Conservation (phyloP, 2,797 vertebrate species). For the Loris lydekkerianus region DNA sequence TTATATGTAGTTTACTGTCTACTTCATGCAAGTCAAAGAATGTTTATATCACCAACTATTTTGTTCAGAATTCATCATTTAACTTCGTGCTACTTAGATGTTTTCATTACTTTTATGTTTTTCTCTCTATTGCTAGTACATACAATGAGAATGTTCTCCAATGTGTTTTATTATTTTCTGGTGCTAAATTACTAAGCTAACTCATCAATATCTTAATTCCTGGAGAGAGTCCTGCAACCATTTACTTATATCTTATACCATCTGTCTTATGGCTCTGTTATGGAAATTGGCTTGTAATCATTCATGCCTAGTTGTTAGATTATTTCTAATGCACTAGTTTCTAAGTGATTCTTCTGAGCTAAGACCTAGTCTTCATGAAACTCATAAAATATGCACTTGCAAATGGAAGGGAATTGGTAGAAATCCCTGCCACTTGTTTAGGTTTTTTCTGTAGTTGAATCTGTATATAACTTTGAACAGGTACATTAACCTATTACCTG, state of each 20-base stretch:
- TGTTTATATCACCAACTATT: background rate
- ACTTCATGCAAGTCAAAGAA: background rate
- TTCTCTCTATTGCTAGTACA: background rate
- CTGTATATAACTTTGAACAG: no score
- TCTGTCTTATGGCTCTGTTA: background rate
- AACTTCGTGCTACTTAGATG: background rate
- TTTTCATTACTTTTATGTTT: background rate
- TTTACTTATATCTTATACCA: background rate
- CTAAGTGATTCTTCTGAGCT: background rate
- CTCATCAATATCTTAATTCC: background rate
- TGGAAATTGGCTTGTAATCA: background rate
- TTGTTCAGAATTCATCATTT: constrained; percentile 3
- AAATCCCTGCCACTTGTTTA: background rate
- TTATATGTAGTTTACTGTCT: background rate
- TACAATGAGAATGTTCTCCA: background rate
- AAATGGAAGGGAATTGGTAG: background rate
- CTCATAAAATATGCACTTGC: background rate
- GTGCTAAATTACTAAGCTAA: background rate
- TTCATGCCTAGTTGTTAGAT: background rate
- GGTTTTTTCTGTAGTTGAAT: no score
- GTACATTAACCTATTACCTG: no score
- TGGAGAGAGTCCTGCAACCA: background rate
- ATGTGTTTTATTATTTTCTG: background rate
- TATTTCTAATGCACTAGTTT: background rate
- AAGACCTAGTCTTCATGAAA: background rate